phyloP scores from a whole-genome alignment of 2,797 vertebrate species.

The Notolabrus celidotus region DNA sequence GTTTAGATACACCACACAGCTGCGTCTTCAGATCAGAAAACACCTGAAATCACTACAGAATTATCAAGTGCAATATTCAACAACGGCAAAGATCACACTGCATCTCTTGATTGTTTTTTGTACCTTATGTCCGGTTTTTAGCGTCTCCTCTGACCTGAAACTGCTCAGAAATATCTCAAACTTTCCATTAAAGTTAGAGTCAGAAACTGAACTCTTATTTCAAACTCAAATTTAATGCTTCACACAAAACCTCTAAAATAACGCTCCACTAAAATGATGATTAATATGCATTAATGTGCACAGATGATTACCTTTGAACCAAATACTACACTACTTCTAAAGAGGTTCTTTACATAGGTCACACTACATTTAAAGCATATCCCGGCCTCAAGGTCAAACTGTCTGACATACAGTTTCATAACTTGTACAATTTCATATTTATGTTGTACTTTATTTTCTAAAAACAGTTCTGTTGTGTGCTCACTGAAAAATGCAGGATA shows the following conservation, averaged over 20 bases:
- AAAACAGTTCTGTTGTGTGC: conserved; percentile 14
- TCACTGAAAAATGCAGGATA: background rate
- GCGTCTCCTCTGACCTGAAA: background rate
- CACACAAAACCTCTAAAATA: background rate
- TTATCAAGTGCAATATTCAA: conserved; percentile 83
- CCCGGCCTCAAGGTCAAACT: conserved; percentile 2
- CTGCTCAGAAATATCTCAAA: background rate
- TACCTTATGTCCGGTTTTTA: background rate
- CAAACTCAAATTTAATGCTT: background rate
- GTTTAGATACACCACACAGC: conserved; percentile 2
- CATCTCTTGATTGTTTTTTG: conserved; percentile 25
- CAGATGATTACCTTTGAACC: no score
- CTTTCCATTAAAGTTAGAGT: no score
- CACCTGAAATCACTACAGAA: conserved; percentile 65
- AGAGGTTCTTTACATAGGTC: background rate
- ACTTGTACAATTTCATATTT: background rate
- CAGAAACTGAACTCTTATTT: no score
- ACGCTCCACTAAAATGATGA: background rate
- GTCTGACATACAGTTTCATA: background rate
- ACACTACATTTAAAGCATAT: conserved; percentile 11
- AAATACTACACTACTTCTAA: no score
- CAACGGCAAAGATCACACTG: conserved; percentile 56
- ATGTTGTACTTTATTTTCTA: conserved; percentile 43
- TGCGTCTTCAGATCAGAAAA: conserved; percentile 56
- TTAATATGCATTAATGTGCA: background rate